A percentile compares a stretch with the other conserved stretches of the same genome.
Evolutionary conservation across 2,888 invertebrate genomes (phyloP).

Genomic region (Heliconius cydno): DNA sequence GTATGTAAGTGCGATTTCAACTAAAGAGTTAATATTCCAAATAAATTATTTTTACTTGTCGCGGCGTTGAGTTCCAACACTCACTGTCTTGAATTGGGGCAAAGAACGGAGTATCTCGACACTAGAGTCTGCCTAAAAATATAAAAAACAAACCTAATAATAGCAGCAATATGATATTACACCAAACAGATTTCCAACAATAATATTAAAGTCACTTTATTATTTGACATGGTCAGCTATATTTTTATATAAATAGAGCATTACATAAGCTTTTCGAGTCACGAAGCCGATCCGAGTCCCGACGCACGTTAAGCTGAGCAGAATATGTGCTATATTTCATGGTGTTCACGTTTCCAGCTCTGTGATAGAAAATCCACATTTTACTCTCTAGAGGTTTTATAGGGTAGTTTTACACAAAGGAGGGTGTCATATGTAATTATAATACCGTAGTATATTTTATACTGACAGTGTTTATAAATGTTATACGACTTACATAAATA

Average conservation of each 20-base stretch:
- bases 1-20: too few relatives aligned
- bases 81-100: not conserved
- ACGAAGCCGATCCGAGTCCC: slow-evolving; percentile 28
- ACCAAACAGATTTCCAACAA: not conserved
- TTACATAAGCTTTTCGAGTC: slow-evolving; percentile 30
- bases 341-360: slow-evolving; percentile 31
- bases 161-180: not conserved
- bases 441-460: slow-evolving; percentile 1
- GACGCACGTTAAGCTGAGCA: slow-evolving; percentile 32
- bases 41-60: too few relatives aligned
- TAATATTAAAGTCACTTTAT: not conserved
- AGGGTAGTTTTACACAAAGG: slow-evolving; percentile 16
- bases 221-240: slow-evolving; percentile 14
- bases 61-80: not conserved
- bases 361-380: slow-evolving; percentile 35
- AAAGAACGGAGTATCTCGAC: not conserved
- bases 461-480: slow-evolving; percentile 2
- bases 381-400: slow-evolving; percentile 23
- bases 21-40: not conserved
- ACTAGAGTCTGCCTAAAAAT: not conserved
- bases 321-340: slow-evolving; percentile 36
- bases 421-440: not conserved
- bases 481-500: not conserved
- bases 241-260: slow-evolving; percentile 17
- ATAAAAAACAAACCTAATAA: not conserved